Conservation (phyloP, 2,888 invertebrate genomes). For the Drosophila villosipedis region DNA sequence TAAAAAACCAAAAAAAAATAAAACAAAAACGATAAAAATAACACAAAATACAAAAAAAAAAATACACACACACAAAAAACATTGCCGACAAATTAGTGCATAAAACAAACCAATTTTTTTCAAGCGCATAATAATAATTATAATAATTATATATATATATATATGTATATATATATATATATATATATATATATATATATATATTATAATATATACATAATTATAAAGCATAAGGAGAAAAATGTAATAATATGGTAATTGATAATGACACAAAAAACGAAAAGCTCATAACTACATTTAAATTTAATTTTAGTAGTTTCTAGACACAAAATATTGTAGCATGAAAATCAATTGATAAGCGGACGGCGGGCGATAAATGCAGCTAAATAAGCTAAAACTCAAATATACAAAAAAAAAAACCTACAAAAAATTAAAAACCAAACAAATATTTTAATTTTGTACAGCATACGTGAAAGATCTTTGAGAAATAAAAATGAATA, state of each 20-base stretch:
- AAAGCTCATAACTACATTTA: slow-evolving; percentile 78
- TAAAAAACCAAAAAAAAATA: slow-evolving; percentile 18
- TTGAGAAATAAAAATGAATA: slow-evolving; percentile 55
- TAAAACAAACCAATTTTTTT: slow-evolving; percentile 60
- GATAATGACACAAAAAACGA: slow-evolving; percentile 22
- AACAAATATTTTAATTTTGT: slow-evolving; percentile 54
- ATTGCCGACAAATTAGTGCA: slow-evolving; percentile 74
- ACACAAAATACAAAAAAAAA: slow-evolving; percentile 5
- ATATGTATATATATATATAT: slow-evolving; percentile 6
- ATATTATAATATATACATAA: not conserved
- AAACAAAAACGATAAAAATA: slow-evolving; percentile 26
- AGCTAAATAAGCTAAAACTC: slow-evolving; percentile 70
- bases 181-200: slow-evolving; percentile 8
- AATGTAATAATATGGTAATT: slow-evolving; percentile 37
- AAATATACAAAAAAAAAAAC: slow-evolving; percentile 48
- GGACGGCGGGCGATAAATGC: slow-evolving; percentile 68
- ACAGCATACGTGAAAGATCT: slow-evolving; percentile 59
- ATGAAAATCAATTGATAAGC: slow-evolving; percentile 78
- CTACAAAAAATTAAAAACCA: slow-evolving; percentile 23
- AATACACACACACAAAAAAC: slow-evolving; percentile 22
- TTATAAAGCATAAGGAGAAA: slow-evolving; percentile 23
- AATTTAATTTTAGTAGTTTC: slow-evolving; percentile 81
- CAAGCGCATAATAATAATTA: slow-evolving; percentile 73
- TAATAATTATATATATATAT: slow-evolving; percentile 41
- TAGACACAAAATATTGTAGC: slow-evolving; percentile 80